Evolutionary conservation across 2,113 vertebrate genomes (phyloP), one percentile per base, ranked within the genome.

Genomic region (Oreochromis aureus): DNA sequence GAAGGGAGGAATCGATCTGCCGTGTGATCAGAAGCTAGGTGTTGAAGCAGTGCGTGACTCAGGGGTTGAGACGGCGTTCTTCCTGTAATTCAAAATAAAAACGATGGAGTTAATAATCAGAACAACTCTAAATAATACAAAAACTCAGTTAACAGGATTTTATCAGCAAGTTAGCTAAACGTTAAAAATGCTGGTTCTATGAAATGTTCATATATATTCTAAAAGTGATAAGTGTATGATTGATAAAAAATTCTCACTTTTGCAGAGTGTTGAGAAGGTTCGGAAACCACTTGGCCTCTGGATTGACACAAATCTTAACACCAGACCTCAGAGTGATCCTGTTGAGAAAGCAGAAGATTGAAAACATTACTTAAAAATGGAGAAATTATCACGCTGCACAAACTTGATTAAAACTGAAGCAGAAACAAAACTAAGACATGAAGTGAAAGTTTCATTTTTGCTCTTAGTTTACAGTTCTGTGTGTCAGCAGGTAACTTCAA

Each of bases 101-200:
- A 0, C 1, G 0, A 10, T 30, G 24, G 0, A 2, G 22, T 46
- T 13, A 71, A 46, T 73, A 73, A 73, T 10, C 13, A 10, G n/a
- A 1, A 1, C 16, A 71, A 3, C 7, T 44, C 66, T 0, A 10
- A 71, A 44, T 9, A 71, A 58, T 59, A 59, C 27, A 59, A 0
- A 10, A 61, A 61, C 15, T 34, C 0, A 61, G 58, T 34, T 34
- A 61, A 34, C 0, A 2, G 59, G 0, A 34, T 63, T 63, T 63
- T 63, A 24, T 24, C 22, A 24, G 22, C 22, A 24, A 24, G 22
- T 30, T 30, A 7, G 39, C 5, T 27, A 3, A 73, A 46, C 9
- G 0, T 1, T 27, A 73, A 46, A 27, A 27, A 0, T 46, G 22
- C 2, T 2, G 1, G 13, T 18, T 27, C 2, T 22, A 12, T 41